Conservation (phyloP, 2,113 vertebrate genomes). For the Plectropomus leopardus region DNA sequence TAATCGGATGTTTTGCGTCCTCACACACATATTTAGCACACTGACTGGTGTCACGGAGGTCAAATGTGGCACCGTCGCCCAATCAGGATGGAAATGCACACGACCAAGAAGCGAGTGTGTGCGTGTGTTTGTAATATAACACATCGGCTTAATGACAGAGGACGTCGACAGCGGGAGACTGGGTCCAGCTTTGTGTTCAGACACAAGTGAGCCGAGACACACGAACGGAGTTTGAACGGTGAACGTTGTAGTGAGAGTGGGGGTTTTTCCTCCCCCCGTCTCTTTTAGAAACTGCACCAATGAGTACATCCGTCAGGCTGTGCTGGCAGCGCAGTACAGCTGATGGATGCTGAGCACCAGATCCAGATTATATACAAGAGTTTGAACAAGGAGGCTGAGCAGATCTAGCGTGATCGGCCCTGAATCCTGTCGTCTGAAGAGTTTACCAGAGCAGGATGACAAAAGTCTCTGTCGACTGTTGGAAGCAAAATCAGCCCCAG, state of each 20-base stretch:
- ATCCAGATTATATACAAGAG: slow-evolving; percentile 38
- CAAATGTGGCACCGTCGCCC: slow-evolving; percentile 12
- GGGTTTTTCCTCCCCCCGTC: background rate
- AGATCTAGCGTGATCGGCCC: background rate
- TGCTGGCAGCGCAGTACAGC: slow-evolving; percentile 26
- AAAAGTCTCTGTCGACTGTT: background rate
- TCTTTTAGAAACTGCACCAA: slow-evolving; percentile 32
- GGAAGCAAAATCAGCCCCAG: slow-evolving; percentile 15
- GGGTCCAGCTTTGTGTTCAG: slow-evolving; percentile 38
- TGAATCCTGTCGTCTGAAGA: background rate
- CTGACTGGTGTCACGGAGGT: slow-evolving; percentile 30
- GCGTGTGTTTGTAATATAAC: slow-evolving; percentile 40
- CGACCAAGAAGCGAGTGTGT: slow-evolving; percentile 16
- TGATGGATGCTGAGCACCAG: slow-evolving; percentile 52
- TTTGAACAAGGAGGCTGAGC: slow-evolving; percentile 2
- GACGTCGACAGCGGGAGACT: slow-evolving; percentile 64
- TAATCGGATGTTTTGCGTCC: slow-evolving; percentile 19
- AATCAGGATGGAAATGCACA: slow-evolving; percentile 36
- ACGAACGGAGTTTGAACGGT: slow-evolving; percentile 21
- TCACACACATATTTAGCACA: slow-evolving; percentile 12
- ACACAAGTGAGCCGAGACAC: background rate
- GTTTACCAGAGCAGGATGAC: background rate
- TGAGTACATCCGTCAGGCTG: slow-evolving; percentile 21
- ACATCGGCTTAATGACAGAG: slow-evolving; percentile 51
- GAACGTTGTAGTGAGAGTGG: background rate